Conservation (phyloP, 1,140 invertebrate species). For the Charaxes varanes region DNA sequence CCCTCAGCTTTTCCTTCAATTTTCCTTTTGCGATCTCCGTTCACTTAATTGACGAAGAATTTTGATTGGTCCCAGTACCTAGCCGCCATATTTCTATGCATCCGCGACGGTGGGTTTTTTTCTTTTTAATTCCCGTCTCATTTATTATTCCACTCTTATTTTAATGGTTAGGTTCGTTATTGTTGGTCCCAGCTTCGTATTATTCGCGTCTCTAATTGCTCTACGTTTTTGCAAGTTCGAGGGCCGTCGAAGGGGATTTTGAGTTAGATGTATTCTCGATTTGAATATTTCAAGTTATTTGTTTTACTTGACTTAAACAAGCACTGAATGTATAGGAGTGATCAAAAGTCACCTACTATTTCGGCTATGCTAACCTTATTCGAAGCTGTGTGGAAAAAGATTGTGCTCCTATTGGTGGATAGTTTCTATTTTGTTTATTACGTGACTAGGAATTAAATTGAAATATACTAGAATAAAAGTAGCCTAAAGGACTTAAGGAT, state of each 20-base stretch:
- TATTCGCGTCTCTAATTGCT: slow-evolving; percentile 64
- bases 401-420: no score
- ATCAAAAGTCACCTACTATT: no score
- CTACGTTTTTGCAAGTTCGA: slow-evolving; percentile 27
- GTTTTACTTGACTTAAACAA: neutral
- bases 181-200: slow-evolving; percentile 48
- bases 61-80: slow-evolving; percentile 65
- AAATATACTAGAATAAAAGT: no score
- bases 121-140: slow-evolving; percentile 48
- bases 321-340: no score
- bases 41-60: slow-evolving; percentile 72
- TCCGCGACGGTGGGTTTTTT: slow-evolving; percentile 48
- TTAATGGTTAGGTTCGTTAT: slow-evolving; percentile 70
- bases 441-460: no score
- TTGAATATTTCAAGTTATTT: slow-evolving; percentile 8
- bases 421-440: no score
- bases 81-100: slow-evolving; percentile 66
- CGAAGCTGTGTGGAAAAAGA: no score
- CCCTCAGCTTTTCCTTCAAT: slow-evolving; percentile 70
- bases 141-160: slow-evolving; percentile 70
- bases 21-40: slow-evolving; percentile 70
- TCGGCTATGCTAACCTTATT: no score
- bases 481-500: no score
- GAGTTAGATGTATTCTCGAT: slow-evolving; percentile 12
- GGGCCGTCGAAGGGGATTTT: slow-evolving; percentile 12